phyloP scores from a whole-genome alignment of 1,140 invertebrate species.

The Saxidomus purpurata region DNA sequence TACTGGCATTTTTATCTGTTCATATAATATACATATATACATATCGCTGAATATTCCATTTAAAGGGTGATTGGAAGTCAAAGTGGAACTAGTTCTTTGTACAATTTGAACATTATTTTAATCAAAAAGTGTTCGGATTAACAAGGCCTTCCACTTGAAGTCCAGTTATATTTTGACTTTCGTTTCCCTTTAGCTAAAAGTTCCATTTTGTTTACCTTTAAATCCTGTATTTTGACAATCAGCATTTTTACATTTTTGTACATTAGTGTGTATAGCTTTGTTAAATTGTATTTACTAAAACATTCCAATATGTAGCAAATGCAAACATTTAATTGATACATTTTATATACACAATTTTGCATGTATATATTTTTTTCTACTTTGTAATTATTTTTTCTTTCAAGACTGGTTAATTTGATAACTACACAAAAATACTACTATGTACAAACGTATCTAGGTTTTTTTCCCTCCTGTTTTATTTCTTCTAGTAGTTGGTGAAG shows the following conservation, averaged over 20 bases:
- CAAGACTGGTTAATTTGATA: slow-evolving; percentile 10
- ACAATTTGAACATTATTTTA: too few species aligned
- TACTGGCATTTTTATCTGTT: too few species aligned
- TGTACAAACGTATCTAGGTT: too few species aligned
- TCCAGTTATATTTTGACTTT: too few species aligned
- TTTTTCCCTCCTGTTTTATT: neutral
- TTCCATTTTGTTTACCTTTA: neutral
- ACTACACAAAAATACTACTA: slow-evolving; percentile 8
- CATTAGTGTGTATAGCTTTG: neutral
- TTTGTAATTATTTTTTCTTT: neutral
- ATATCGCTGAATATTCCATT: too few species aligned
- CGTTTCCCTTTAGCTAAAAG: too few species aligned
- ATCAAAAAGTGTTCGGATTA: too few species aligned
- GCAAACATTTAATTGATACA: neutral
- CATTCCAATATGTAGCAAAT: slow-evolving; percentile 2
- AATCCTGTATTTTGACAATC: slow-evolving; percentile 8
- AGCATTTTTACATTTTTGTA: slow-evolving; percentile 18
- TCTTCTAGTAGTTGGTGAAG: neutral
- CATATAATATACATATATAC: too few species aligned
- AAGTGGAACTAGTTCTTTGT: too few species aligned
- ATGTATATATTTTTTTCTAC: neutral
- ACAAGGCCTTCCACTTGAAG: too few species aligned
- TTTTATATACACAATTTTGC: neutral
- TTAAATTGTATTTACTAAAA: neutral
- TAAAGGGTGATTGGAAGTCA: too few species aligned